Base-by-base conservation (phyloP, 2,888 invertebrate genomes). In the Pedicia rivosa region DNA sequence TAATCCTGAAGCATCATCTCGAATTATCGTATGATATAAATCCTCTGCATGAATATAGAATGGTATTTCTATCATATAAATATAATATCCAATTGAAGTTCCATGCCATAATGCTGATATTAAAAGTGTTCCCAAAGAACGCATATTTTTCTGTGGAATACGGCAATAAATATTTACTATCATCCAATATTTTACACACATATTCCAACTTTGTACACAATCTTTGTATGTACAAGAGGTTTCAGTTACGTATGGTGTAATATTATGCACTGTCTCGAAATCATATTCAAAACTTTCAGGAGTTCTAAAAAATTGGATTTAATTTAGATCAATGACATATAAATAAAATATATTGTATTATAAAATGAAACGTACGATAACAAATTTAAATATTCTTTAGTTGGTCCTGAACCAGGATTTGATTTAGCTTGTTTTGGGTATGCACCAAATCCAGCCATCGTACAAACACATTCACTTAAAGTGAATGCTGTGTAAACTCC, bases 81-180 rank as follows among this genome's bases (percentile, higher is more conserved):
- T 74, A 59, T 91, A 95, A 59, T 95, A 92, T 1, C 97, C 95
- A 1, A 84, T 74, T 47, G 91, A 82, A 47, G 86, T 78, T 3
- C 97, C 97, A 56, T 97, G 97, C 97, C 97, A 97, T 45, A 83
- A 73, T 3, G 95, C 82, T 3, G 92, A 94, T 9, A 88, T 76
- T 37, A 82, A 66, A 59, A 95, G 72, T 0, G 91, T 91, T 1
- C 76, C 75, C 5, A 72, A 64, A 3, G 75, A 73, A 47, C 62
- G 57, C 40, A 59, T 63, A 42, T 64, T 59, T 50, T 70, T 77
- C 37, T 58, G 59, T 1, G 88, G 86, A 49, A 88, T 79, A 45
- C 84, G 65, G 51, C 82, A 86, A 57, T 95, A 92, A 3, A 95
- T 74, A 53, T 81, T 83, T 43, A 78, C 74, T 2, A 91, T 94